Evolutionary conservation across 2,888 invertebrate species (phyloP).

Genomic region (Cryptophagus acutangulus): DNA sequence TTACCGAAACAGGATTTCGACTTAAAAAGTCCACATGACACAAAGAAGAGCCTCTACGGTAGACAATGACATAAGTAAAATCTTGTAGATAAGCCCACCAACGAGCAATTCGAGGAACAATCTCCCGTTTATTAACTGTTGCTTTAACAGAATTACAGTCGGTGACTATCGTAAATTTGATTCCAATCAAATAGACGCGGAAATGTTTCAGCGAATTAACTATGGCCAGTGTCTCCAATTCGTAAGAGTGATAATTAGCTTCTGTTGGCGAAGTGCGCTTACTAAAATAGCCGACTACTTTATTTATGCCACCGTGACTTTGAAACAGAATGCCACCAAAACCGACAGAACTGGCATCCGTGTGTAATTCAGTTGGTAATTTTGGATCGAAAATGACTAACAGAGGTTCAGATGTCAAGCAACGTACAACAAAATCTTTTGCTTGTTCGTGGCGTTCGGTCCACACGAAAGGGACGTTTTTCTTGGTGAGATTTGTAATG

Average conservation of each 20-base stretch:
- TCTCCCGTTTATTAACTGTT: conserved; percentile 30
- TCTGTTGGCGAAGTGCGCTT: conserved; percentile 35
- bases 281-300: conserved; percentile 35
- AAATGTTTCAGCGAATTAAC: conserved; percentile 36
- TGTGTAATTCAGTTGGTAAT: conserved; percentile 29
- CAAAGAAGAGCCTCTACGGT: conserved; percentile 16
- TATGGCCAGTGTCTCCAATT: conserved; percentile 39
- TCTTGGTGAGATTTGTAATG: conserved; percentile 19
- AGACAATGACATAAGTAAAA: conserved; percentile 18
- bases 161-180: conserved; percentile 31
- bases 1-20: conserved; percentile 16
- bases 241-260: conserved; percentile 36
- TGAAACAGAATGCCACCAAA: conserved; percentile 31
- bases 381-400: conserved; percentile 22
- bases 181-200: conserved; percentile 34
- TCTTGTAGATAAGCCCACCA: conserved; percentile 22
- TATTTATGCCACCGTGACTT: conserved; percentile 20
- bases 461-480: conserved; percentile 6
- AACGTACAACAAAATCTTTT: conserved; percentile 1
- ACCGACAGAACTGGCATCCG: conserved; percentile 29
- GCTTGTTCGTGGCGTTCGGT: background rate
- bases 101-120: conserved; percentile 32
- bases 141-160: conserved; percentile 36
- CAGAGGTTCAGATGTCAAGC: conserved; percentile 14
- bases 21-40: conserved; percentile 23